These are phyloP conservation scores for Microchirus variegatus DNA, from an alignment of 2,797 vertebrate species.

Conservation along the genomic window DNA sequence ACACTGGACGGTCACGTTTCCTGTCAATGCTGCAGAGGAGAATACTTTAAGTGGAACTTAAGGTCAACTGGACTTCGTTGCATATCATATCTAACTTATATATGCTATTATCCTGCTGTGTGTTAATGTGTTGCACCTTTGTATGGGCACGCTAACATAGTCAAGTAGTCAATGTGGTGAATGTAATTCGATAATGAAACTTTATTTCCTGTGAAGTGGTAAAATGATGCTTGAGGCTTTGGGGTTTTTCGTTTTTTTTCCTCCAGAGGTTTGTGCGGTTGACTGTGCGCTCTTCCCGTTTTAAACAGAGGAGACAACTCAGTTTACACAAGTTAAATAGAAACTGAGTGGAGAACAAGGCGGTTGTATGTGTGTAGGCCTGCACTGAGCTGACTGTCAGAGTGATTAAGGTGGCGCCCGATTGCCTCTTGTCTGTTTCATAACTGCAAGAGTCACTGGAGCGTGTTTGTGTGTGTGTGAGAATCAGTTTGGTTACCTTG, in stretches of 20 bases:
- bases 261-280: constrained; percentile 60
- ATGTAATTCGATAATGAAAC: constrained; percentile 31
- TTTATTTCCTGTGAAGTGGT: constrained; percentile 43
- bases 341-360: constrained; percentile 10
- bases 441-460: constrained; percentile 51
- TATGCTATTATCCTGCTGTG: not conserved
- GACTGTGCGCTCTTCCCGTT: constrained; percentile 29
- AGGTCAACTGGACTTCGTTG: no score
- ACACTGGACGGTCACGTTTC: no score
- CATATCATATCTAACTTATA: no score
- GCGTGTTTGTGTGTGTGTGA: constrained; percentile 36
- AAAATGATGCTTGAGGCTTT: constrained; percentile 27
- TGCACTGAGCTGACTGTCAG: constrained; percentile 63
- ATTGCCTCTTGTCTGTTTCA: constrained; percentile 59
- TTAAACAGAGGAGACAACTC: constrained; percentile 23
- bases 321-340: constrained; percentile 48
- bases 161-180: constrained; percentile 42
- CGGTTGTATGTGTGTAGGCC: constrained; percentile 13
- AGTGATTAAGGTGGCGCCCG: constrained; percentile 71
- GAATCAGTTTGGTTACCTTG: constrained; percentile 20
- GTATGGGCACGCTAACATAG: constrained; percentile 16
- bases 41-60: no score
- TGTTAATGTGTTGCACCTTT: constrained; percentile 18
- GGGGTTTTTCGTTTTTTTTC: constrained; percentile 19
- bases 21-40: no score